Conservation (phyloP, 2,113 vertebrate species). For the Oreochromis aureus region DNA sequence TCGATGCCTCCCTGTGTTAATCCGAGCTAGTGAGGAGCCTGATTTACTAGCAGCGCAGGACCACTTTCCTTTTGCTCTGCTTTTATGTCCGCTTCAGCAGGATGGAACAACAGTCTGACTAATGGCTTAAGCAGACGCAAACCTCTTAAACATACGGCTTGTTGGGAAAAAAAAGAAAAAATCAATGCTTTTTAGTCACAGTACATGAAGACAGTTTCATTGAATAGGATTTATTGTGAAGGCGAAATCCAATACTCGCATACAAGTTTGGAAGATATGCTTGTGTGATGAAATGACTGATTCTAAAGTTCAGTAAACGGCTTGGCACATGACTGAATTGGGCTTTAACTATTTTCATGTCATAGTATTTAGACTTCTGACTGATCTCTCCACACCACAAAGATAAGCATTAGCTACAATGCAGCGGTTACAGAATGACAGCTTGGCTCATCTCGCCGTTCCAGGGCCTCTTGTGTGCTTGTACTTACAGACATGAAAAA, state of each 20-base stretch:
- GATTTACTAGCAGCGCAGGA: slow-evolving; percentile 52
- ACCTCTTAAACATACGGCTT: background rate
- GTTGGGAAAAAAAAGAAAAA: background rate
- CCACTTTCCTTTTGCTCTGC: slow-evolving; percentile 22
- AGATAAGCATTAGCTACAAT: background rate
- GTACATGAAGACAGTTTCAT: slow-evolving; percentile 3
- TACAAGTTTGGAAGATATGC: background rate
- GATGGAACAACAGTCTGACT: slow-evolving; percentile 18
- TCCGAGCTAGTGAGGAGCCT: background rate
- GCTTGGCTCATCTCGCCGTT: background rate
- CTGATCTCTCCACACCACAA: background rate
- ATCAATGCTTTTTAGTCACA: background rate
- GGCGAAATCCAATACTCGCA: background rate
- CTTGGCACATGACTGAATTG: background rate
- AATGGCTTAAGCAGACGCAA: slow-evolving; percentile 50
- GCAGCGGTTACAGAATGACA: background rate
- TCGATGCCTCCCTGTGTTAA: slow-evolving; percentile 40
- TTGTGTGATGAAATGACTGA: background rate
- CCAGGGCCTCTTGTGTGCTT: background rate
- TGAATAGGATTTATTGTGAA: slow-evolving; percentile 1
- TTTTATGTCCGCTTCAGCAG: slow-evolving; percentile 16
- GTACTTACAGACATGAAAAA: background rate
- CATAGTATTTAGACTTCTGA: background rate
- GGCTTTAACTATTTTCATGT: background rate
- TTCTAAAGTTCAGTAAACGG: background rate